Percentiles rank a stretch among this genome's conserved stretches.
These are phyloP conservation scores for Ochropacha duplaris DNA, from an alignment of 2,888 invertebrate genomes.

Conservation along the genomic window DNA sequence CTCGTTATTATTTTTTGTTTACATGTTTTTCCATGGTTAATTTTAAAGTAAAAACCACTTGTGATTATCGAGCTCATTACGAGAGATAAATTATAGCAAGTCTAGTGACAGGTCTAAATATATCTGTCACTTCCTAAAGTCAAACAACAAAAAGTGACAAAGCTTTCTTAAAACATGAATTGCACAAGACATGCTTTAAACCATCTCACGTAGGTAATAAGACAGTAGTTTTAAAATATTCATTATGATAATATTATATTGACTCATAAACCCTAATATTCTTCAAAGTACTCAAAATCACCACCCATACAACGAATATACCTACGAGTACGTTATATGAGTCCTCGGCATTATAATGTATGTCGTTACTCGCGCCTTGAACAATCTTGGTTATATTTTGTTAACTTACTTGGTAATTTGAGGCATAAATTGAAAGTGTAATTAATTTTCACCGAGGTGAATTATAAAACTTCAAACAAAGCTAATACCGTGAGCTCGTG, in stretches of 20 bases:
- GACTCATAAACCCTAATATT: background rate
- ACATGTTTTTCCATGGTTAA: background rate
- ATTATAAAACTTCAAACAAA: slow-evolving; percentile 29
- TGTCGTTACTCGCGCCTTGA: slow-evolving; percentile 14
- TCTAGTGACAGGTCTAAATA: no score
- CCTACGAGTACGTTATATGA: background rate
- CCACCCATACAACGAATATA: background rate
- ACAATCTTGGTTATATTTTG: slow-evolving; percentile 13
- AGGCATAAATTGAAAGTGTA: background rate
- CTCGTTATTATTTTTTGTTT: background rate
- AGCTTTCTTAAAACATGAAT: no score
- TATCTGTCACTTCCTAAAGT: no score
- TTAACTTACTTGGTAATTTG: background rate
- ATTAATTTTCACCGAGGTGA: slow-evolving; percentile 19
- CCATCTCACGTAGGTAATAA: no score
- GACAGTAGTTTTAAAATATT: no score
- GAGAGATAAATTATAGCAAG: no score
- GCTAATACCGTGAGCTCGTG: slow-evolving; percentile 32
- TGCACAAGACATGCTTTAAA: no score
- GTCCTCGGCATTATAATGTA: slow-evolving; percentile 5
- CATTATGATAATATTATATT: background rate
- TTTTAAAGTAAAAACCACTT: background rate
- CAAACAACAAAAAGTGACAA: no score
- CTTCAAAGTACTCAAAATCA: background rate
- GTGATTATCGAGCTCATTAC: background rate